Percentiles rank a stretch among this genome's conserved stretches.
Conservation (phyloP, 1,140 invertebrate species). For the Hycleus cichorii region DNA sequence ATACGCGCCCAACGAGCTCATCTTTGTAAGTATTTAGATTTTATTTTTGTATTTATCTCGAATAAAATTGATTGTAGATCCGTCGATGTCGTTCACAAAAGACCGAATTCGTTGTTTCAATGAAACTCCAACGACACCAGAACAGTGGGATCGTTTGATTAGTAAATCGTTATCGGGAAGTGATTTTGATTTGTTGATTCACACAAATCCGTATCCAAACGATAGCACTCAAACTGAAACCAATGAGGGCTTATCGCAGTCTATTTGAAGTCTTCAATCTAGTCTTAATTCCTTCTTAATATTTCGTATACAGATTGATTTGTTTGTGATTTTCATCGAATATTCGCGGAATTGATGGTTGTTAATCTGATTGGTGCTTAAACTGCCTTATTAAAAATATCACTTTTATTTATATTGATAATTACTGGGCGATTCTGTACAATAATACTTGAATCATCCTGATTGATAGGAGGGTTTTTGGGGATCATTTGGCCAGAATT, state of each 20-base stretch:
- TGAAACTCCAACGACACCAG: constrained; percentile 31
- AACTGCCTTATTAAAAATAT: too few relatives aligned
- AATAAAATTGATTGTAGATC: constrained; percentile 4
- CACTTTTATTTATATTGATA: too few relatives aligned
- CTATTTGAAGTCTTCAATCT: not conserved
- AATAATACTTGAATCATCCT: too few relatives aligned
- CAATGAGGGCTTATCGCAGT: not conserved
- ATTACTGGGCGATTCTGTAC: too few relatives aligned
- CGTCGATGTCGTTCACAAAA: constrained; percentile 4
- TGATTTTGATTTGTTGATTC: constrained; percentile 55
- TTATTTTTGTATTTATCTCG: not conserved
- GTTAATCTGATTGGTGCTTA: too few relatives aligned
- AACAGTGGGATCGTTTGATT: constrained; percentile 47
- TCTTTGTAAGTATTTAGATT: constrained; percentile 17
- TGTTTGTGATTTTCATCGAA: not conserved
- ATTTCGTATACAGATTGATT: not conserved
- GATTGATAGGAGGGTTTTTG: too few relatives aligned
- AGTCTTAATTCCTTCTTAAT: not conserved
- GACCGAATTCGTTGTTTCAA: constrained; percentile 25
- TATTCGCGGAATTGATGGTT: too few relatives aligned
- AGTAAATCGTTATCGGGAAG: constrained; percentile 50
- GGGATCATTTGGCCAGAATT: too few relatives aligned
- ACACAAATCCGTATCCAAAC: constrained; percentile 35
- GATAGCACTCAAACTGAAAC: not conserved
- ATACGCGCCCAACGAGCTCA: constrained; percentile 44